phyloP scores from a whole-genome alignment of 1,140 invertebrate species.

The Tyrophagus putrescentiae region DNA sequence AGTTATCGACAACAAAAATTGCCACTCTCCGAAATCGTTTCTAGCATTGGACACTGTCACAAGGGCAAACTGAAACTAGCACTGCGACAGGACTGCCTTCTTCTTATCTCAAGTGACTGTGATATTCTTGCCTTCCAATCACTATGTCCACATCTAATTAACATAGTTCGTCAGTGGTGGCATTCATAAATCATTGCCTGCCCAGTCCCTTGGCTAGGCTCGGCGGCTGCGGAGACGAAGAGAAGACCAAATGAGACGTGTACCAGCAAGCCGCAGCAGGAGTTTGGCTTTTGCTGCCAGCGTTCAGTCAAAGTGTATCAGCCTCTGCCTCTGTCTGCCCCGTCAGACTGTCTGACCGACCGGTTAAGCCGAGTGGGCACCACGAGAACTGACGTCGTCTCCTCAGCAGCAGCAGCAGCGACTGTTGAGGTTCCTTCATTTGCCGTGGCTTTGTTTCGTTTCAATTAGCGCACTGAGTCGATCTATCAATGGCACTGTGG shows the following conservation, averaged over 20 bases:
- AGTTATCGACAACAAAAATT: too few relatives aligned
- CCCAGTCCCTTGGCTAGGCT: background rate
- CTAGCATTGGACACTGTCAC: too few relatives aligned
- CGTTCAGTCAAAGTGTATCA: background rate
- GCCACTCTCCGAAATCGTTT: too few relatives aligned
- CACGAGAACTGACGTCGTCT: too few relatives aligned
- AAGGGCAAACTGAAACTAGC: too few relatives aligned
- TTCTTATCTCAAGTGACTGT: too few relatives aligned
- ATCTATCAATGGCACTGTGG: background rate
- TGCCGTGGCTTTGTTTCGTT: background rate
- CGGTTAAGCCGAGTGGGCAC: background rate
- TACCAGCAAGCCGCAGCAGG: background rate
- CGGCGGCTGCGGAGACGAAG: background rate
- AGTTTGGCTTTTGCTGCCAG: too few relatives aligned
- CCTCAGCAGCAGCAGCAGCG: too few relatives aligned
- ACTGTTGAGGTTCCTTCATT: background rate
- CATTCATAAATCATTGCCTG: conserved; percentile 8
- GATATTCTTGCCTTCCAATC: background rate
- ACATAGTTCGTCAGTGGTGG: too few relatives aligned
- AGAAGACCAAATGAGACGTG: background rate
- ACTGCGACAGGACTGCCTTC: too few relatives aligned
- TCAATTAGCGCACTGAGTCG: conserved; percentile 7
- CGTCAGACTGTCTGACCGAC: background rate
- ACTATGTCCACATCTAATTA: background rate
- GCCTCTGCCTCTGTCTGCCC: background rate